A percentile compares a stretch with the other conserved stretches of the same genome.
Evolutionary conservation across 2,797 vertebrate genomes (phyloP).

Genomic region (Danio choprae): DNA sequence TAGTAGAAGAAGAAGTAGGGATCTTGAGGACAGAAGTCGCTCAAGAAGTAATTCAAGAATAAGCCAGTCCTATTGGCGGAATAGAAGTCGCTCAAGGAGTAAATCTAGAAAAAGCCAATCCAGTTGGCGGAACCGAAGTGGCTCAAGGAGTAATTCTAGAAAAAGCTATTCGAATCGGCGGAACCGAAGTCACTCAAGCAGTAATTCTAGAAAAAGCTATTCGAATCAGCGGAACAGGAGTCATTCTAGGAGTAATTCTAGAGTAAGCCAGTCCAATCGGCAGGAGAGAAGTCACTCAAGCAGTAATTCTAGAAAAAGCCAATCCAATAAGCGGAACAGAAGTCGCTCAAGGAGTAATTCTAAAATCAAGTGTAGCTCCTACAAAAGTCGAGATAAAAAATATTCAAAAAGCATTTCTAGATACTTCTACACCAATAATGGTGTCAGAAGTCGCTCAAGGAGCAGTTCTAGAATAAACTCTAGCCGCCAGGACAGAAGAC

Average conservation of each 20-base stretch:
- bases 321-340: background rate
- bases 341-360: constrained; percentile 20
- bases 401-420: constrained; percentile 66
- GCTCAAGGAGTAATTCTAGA: constrained; percentile 65
- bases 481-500: constrained; percentile 19
- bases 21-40: constrained; percentile 47
- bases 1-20: constrained; percentile 64
- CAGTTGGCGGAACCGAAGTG: constrained; percentile 42
- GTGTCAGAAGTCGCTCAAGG: constrained; percentile 51
- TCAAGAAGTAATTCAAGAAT: constrained; percentile 67
- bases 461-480: constrained; percentile 47
- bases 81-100: constrained; percentile 61
- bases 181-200: constrained; percentile 60
- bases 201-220: constrained; percentile 66
- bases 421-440: constrained; percentile 56
- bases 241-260: constrained; percentile 63
- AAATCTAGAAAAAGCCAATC: constrained; percentile 62
- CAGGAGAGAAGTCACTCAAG: too few species aligned
- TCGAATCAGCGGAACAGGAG: constrained; percentile 45
- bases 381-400: constrained; percentile 51
- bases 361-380: constrained; percentile 51
- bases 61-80: constrained; percentile 47
- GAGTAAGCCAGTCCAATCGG: constrained; percentile 33
- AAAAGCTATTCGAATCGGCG: background rate
- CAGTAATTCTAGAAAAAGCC: too few species aligned